phyloP scores from a whole-genome alignment of 2,113 vertebrate genomes.

The Rhombomys opimus region DNA sequence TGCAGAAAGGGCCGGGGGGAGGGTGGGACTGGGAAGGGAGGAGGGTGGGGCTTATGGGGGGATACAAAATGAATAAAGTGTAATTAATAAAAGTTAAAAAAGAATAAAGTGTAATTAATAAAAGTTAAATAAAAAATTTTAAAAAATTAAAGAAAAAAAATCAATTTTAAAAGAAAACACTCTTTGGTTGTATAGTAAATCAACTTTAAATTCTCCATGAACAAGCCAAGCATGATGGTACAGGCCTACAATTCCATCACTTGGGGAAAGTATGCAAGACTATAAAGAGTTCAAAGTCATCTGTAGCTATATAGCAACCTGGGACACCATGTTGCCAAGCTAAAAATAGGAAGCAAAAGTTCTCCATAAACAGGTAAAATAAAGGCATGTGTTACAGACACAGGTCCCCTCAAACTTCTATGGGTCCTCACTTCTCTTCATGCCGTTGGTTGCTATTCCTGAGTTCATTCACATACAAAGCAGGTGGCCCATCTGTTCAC shows the following conservation, averaged over 20 bases:
- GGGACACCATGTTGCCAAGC: neutral
- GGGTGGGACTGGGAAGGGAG: too few relatives aligned
- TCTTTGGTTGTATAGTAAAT: neutral
- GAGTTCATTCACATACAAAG: conserved; percentile 45
- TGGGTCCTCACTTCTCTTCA: neutral
- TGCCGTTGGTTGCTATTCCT: neutral
- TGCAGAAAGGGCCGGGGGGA: too few relatives aligned
- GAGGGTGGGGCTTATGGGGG: too few relatives aligned
- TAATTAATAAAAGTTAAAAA: too few relatives aligned
- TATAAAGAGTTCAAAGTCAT: neutral
- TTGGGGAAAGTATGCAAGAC: neutral
- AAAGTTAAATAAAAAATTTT: too few relatives aligned
- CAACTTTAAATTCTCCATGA: neutral
- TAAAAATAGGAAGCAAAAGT: neutral
- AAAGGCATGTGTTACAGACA: neutral
- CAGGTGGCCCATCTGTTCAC: conserved; percentile 57
- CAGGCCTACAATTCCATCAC: neutral
- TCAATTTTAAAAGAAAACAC: neutral
- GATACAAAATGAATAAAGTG: too few relatives aligned
- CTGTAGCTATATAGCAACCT: neutral
- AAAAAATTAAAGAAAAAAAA: too few relatives aligned
- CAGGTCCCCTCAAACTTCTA: neutral
- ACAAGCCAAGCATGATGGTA: neutral
- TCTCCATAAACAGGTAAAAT: neutral
- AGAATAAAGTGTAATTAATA: too few relatives aligned